These are phyloP conservation scores for Vanacampus margaritifer DNA, from an alignment of 2,113 vertebrate genomes.

Conservation along the genomic window DNA sequence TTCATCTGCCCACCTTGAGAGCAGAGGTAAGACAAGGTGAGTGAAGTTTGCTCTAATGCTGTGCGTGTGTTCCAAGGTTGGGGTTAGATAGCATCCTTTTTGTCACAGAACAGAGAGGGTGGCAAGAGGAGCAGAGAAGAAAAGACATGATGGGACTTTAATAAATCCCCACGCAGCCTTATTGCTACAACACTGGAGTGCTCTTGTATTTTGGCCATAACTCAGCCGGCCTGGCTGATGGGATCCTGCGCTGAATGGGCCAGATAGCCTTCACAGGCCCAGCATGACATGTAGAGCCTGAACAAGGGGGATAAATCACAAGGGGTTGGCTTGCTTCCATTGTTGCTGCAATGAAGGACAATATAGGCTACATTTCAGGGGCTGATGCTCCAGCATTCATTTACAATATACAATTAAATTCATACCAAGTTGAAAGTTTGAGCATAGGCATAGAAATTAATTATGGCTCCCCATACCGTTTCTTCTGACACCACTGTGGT, in stretches of 20 bases:
- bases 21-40: conserved; percentile 12
- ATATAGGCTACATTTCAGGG: conserved; percentile 10
- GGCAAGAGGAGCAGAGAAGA: conserved; percentile 40
- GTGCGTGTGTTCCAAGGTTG: conserved; percentile 27
- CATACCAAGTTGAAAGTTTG: background rate
- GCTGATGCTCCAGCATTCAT: conserved; percentile 26
- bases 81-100: conserved; percentile 34
- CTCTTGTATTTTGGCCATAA: conserved; percentile 59
- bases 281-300: conserved; percentile 32
- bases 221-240: conserved; percentile 65
- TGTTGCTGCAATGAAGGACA: conserved; percentile 34
- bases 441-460: background rate
- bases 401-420: background rate
- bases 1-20: background rate
- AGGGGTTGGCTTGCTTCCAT: conserved; percentile 20
- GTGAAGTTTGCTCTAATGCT: conserved; percentile 27
- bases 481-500: too few relatives aligned
- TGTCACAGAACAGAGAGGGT: conserved; percentile 21
- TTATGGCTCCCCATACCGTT: too few relatives aligned
- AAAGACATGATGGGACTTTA: conserved; percentile 45
- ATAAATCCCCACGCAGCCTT: conserved; percentile 61
- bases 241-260: conserved; percentile 62
- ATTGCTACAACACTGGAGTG: conserved; percentile 62
- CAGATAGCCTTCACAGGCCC: conserved; percentile 64
- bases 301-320: conserved; percentile 52